Evolutionary conservation across 2,797 vertebrate genomes (phyloP).

Genomic region (Cryptoblepharus egeriae): DNA sequence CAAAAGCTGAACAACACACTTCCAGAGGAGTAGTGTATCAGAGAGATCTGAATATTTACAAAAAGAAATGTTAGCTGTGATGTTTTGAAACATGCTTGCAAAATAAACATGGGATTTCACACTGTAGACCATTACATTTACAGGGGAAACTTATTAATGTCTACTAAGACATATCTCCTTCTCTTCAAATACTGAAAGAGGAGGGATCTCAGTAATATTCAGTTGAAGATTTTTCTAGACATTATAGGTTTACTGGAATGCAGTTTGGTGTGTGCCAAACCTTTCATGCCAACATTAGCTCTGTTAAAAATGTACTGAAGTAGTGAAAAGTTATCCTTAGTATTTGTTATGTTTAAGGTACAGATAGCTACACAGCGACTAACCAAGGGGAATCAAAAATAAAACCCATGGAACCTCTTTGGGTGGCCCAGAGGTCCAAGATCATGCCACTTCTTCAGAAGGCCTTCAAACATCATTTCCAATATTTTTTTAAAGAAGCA

Average conservation of each 20-base stretch:
- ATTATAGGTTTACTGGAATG: not conserved
- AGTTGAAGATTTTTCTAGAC: not conserved
- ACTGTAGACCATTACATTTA: not conserved
- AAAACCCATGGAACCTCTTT: too few relatives aligned
- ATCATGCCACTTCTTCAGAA: too few relatives aligned
- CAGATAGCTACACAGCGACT: too few relatives aligned
- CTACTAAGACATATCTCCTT: not conserved
- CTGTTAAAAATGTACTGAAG: not conserved
- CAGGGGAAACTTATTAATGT: too few relatives aligned
- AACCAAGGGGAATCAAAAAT: too few relatives aligned
- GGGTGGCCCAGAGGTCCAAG: too few relatives aligned
- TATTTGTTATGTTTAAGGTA: too few relatives aligned
- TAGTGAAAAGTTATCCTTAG: too few relatives aligned
- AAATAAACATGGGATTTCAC: not conserved
- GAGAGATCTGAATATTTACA: conserved; percentile 77
- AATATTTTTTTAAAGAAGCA: too few relatives aligned
- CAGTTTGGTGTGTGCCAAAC: not conserved
- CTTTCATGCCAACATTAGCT: not conserved
- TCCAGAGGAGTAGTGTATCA: conserved; percentile 87
- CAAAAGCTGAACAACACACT: conserved; percentile 85
- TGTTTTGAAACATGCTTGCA: conserved; percentile 30
- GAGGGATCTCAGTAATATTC: not conserved
- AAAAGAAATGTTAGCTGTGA: conserved; percentile 24
- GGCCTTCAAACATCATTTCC: too few relatives aligned
- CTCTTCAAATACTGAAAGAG: not conserved